phyloP scores from a whole-genome alignment of 2,888 invertebrate species.

The Dinocampus coccinellae region DNA sequence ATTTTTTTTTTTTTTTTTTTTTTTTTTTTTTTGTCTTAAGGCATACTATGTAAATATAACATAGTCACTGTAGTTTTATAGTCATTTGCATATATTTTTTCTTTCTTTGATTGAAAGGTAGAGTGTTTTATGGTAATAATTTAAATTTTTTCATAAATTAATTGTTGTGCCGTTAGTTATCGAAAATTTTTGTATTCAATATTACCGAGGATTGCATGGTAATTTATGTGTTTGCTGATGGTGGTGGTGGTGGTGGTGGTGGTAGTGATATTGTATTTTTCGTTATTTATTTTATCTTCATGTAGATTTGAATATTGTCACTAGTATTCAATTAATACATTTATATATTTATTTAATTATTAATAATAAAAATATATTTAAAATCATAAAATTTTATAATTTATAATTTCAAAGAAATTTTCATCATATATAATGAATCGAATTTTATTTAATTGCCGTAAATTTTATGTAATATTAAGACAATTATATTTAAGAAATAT shows the following conservation, averaged over 20 bases:
- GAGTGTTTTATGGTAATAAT: neutral
- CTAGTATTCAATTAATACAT: neutral
- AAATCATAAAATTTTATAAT: neutral
- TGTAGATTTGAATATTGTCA: neutral
- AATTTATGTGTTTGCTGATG: neutral
- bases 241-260: neutral
- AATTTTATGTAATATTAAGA: too few relatives aligned
- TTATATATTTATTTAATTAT: neutral
- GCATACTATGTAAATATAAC: neutral
- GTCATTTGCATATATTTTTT: neutral
- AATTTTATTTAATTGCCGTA: too few relatives aligned
- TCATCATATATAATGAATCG: too few relatives aligned
- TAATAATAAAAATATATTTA: neutral
- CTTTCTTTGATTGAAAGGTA: neutral
- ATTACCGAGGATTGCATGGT: neutral
- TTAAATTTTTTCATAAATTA: too few relatives aligned
- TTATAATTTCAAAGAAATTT: too few relatives aligned
- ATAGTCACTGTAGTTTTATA: neutral
- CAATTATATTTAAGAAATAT: too few relatives aligned
- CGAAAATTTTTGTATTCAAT: neutral
- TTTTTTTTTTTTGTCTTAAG: neutral
- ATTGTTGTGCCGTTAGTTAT: neutral
- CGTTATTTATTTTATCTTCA: neutral
- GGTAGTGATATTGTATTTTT: neutral
- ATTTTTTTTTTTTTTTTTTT: neutral